Percentiles rank a stretch among this genome's conserved stretches.
Conservation (phyloP, 2,113 vertebrate genomes). For the Hepsetus odoe region DNA sequence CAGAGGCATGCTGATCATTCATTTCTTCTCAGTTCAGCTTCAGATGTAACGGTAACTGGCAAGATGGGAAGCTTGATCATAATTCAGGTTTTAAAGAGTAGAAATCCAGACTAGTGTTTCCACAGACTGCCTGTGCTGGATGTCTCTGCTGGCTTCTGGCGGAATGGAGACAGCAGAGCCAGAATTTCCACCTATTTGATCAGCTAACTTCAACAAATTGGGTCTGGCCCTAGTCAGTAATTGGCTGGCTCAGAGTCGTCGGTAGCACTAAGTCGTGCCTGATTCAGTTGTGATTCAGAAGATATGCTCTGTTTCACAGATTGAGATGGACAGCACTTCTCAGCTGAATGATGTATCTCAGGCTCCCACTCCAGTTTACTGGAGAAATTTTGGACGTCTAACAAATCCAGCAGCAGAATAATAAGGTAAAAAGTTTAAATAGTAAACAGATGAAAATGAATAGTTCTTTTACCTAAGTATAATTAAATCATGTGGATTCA, state of each 20-base stretch:
- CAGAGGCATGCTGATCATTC: no score
- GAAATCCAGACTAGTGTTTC: neutral
- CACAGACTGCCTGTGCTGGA: neutral
- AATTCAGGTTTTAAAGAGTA: neutral
- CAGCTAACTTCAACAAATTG: constrained; percentile 12
- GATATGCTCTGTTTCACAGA: constrained; percentile 1
- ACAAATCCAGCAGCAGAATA: neutral
- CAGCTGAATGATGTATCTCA: neutral
- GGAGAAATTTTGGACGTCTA: no score
- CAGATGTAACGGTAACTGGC: neutral
- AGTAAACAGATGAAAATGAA: neutral
- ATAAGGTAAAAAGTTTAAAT: neutral
- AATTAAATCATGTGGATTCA: no score
- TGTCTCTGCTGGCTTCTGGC: neutral
- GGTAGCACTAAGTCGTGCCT: neutral
- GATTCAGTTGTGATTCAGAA: neutral
- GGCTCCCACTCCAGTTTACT: neutral
- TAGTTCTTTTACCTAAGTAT: neutral
- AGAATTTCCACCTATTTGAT: neutral
- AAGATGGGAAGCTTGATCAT: neutral
- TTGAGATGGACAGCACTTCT: neutral
- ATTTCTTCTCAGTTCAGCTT: no score
- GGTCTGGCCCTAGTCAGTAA: neutral
- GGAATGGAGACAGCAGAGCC: neutral
- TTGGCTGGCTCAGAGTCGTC: neutral